Conservation (phyloP, 2,113 vertebrate genomes). For the Otolemur garnettii region DNA sequence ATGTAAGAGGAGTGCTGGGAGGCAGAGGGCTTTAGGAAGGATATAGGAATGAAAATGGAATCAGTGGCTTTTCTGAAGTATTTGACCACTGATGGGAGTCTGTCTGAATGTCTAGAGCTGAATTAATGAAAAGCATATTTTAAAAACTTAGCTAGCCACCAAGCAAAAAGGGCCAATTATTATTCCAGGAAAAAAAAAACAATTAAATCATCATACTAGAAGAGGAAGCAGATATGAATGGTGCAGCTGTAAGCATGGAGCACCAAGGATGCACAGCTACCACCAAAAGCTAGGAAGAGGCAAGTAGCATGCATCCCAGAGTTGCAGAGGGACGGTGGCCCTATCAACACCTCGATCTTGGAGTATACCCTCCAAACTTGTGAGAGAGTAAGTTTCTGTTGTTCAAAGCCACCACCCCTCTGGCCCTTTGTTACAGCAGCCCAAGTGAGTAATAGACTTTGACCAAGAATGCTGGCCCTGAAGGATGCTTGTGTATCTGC, state of each 20-base stretch:
- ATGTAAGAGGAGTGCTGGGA: not conserved
- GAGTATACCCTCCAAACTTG: not conserved
- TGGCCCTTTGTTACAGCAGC: not conserved
- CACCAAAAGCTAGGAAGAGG: not conserved
- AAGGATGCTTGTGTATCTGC: not conserved
- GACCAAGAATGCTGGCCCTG: too few species aligned
- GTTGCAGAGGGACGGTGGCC: too few species aligned
- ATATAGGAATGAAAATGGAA: not conserved
- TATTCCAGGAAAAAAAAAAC: not conserved
- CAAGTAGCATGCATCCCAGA: not conserved
- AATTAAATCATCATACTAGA: not conserved
- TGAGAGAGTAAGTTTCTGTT: not conserved
- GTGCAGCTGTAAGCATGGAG: too few species aligned
- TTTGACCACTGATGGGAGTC: not conserved
- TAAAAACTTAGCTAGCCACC: not conserved
- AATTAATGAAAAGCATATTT: not conserved
- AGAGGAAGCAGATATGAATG: not conserved
- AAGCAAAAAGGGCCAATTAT: not conserved
- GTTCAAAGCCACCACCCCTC: not conserved
- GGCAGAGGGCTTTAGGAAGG: not conserved
- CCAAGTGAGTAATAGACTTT: not conserved
- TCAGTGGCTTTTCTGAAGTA: not conserved
- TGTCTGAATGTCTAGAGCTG: not conserved
- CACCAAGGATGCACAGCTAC: not conserved
- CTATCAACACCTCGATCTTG: not conserved